These are phyloP conservation scores for Cottoperca gobio DNA, from an alignment of 2,797 vertebrate genomes.

Conservation along the genomic window DNA sequence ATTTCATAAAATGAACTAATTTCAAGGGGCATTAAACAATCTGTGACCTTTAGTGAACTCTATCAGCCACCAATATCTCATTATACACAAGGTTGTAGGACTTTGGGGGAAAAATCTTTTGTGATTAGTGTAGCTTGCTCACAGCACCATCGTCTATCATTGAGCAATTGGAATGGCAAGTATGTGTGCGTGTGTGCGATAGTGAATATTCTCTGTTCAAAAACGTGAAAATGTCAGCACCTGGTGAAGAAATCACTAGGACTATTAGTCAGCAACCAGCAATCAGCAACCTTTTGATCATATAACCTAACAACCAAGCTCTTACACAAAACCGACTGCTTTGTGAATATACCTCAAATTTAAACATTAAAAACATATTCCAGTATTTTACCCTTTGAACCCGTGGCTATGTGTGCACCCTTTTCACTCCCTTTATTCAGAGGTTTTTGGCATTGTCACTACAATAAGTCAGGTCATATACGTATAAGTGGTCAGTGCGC, in stretches of 20 bases:
- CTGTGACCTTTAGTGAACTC: slow-evolving; percentile 7
- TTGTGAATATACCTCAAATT: background rate
- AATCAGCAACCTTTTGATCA: background rate
- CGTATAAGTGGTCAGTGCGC: background rate
- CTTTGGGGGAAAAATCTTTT: background rate
- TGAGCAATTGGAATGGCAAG: background rate
- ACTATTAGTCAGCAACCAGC: background rate
- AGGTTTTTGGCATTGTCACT: background rate
- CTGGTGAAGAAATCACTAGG: background rate
- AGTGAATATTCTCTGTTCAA: background rate
- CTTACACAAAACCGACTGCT: background rate
- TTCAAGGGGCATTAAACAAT: slow-evolving; percentile 6
- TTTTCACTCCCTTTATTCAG: background rate
- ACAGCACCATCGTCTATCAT: background rate
- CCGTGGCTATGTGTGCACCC: background rate
- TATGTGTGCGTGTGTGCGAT: background rate
- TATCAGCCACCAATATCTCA: background rate
- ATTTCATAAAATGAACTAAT: slow-evolving; percentile 11
- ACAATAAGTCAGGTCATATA: background rate
- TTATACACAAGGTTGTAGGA: background rate
- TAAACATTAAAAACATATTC: background rate
- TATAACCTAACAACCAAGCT: background rate
- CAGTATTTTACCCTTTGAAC: background rate
- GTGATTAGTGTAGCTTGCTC: background rate
- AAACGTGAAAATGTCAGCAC: background rate